Evolutionary conservation across 2,888 invertebrate species (phyloP).

Genomic region (Lasioglossum zephyrum): DNA sequence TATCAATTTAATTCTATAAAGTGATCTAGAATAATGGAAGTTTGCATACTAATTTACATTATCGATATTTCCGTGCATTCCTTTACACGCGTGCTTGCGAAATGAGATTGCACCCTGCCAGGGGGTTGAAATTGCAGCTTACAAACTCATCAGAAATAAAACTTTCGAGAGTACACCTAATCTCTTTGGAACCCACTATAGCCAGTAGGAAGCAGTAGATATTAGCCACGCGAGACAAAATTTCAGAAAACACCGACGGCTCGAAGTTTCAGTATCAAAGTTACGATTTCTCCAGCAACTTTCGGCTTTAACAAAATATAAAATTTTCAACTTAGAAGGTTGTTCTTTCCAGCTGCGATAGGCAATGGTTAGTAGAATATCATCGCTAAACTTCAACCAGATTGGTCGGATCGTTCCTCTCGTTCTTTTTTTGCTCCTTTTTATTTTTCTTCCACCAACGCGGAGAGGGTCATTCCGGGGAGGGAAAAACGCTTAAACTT

Average conservation of each 20-base stretch:
- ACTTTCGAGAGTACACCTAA: not conserved
- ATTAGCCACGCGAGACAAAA: not conserved
- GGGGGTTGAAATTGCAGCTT: not conserved
- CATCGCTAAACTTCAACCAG: not conserved
- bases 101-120: not conserved
- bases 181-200: not conserved
- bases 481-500: slow-evolving; percentile 3
- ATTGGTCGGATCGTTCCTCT: not conserved
- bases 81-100: not conserved
- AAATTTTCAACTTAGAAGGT: not conserved
- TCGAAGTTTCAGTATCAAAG: not conserved
- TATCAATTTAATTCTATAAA: not conserved
- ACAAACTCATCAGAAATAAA: not conserved
- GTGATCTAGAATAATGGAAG: not conserved
- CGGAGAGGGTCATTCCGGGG: not conserved
- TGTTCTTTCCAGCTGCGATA: not conserved
- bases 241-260: not conserved
- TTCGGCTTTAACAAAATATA: not conserved
- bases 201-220: not conserved
- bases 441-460: not conserved
- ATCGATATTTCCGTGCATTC: not conserved
- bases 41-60: not conserved
- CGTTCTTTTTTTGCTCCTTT: not conserved
- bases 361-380: not conserved
- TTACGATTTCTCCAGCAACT: not conserved